A percentile compares a stretch with the other conserved stretches of the same genome.
Evolutionary conservation across 2,797 vertebrate genomes (phyloP).

Genomic region (Coluber constrictor): DNA sequence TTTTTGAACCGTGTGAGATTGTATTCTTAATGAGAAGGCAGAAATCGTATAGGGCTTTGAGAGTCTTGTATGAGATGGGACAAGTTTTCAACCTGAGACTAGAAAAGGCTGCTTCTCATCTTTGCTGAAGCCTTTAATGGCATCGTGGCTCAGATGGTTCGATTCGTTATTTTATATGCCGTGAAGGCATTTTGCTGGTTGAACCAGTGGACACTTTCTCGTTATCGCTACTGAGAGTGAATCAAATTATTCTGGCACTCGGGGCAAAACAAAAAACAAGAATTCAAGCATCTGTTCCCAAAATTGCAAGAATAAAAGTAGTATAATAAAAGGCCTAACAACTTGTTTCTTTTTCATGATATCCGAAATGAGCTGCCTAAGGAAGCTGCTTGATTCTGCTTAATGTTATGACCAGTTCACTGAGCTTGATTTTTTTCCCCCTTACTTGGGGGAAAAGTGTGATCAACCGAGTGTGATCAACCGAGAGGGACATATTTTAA

Average conservation of each 20-base stretch:
- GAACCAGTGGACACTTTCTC: background rate
- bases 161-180: background rate
- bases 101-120: background rate
- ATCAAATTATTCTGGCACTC: background rate
- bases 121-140: background rate
- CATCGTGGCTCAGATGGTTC: background rate
- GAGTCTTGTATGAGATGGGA: background rate
- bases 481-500: background rate
- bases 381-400: background rate
- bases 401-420: background rate
- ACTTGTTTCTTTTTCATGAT: background rate
- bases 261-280: background rate
- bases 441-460: background rate
- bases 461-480: background rate
- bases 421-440: background rate
- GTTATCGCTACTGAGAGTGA: background rate
- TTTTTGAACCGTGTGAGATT: background rate
- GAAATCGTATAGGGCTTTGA: background rate
- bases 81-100: background rate
- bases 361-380: background rate
- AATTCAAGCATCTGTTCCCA: background rate
- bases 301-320: background rate
- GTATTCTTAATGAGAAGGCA: background rate
- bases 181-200: background rate
- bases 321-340: background rate